Evolutionary conservation across 2,113 vertebrate species (phyloP).

Genomic region (Eira barbara): DNA sequence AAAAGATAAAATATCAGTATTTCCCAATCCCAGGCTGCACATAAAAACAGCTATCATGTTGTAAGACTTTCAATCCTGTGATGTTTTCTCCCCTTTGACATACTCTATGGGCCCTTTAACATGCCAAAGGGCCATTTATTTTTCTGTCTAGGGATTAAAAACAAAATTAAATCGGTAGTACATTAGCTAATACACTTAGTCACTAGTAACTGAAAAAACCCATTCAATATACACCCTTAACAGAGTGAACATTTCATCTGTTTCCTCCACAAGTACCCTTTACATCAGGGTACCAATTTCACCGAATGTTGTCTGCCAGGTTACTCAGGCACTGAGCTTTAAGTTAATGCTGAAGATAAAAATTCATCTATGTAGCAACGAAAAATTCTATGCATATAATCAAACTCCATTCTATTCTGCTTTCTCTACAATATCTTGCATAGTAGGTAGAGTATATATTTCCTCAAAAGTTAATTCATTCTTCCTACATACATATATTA

Average conservation of each 20-base stretch:
- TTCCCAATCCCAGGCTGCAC: not conserved
- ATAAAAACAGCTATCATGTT: not conserved
- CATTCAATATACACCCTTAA: not conserved
- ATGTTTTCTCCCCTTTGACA: constrained; percentile 19
- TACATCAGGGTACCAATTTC: not conserved
- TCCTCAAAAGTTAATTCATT: constrained; percentile 47
- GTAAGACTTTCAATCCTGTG: not conserved
- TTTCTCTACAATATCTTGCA: constrained; percentile 13
- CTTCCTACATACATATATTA: constrained; percentile 24
- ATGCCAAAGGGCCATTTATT: not conserved
- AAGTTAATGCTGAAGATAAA: constrained; percentile 48
- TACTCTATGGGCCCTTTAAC: not conserved
- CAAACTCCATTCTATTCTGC: not conserved
- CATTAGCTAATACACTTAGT: constrained; percentile 23
- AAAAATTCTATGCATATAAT: constrained; percentile 23
- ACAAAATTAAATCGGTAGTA: constrained; percentile 53
- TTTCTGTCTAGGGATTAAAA: constrained; percentile 32
- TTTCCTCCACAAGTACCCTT: constrained; percentile 26
- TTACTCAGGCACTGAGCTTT: not conserved
- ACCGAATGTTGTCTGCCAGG: not conserved
- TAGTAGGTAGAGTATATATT: not conserved
- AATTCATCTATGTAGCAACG: not conserved
- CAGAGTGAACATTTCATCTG: not conserved
- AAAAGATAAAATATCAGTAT: constrained; percentile 28
- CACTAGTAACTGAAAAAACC: constrained; percentile 29